These are phyloP conservation scores for Dryocosmus kuriphilus DNA, from an alignment of 2,888 invertebrate species.

Conservation along the genomic window DNA sequence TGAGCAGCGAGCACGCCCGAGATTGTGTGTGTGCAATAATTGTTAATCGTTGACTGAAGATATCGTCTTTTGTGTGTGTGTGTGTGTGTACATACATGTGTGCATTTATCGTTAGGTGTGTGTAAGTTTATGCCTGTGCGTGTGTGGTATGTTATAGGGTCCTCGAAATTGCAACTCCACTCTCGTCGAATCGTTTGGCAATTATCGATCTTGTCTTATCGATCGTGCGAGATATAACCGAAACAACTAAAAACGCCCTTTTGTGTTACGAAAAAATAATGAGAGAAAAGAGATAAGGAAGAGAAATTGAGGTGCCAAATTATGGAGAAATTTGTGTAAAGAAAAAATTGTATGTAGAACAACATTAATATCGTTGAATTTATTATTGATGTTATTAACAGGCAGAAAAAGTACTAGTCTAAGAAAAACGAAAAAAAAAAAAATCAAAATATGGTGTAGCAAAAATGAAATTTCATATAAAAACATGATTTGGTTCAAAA, in stretches of 20 bases:
- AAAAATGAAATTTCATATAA: no score
- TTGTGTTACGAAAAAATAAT: neutral
- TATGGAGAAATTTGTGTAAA: neutral
- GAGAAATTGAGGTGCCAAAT: neutral
- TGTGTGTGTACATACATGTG: neutral
- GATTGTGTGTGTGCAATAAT: constrained; percentile 61
- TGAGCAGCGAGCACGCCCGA: constrained; percentile 18
- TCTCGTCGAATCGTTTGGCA: constrained; percentile 29
- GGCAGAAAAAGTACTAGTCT: no score
- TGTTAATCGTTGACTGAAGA: constrained; percentile 64
- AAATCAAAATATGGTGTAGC: no score
- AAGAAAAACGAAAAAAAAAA: no score
- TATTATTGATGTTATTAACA: no score
- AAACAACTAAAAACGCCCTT: constrained; percentile 5
- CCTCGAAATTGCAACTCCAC: constrained; percentile 53
- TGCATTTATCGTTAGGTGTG: neutral
- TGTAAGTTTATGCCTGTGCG: neutral
- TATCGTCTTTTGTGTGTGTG: constrained; percentile 46
- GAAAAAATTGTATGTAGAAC: neutral
- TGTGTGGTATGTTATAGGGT: neutral
- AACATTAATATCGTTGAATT: neutral
- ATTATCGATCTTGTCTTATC: constrained; percentile 22
- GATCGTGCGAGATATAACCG: neutral
- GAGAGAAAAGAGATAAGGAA: constrained; percentile 2
- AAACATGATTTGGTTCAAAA: no score